Conservation (phyloP, 2,888 invertebrate species). For the Trilocha varians region DNA sequence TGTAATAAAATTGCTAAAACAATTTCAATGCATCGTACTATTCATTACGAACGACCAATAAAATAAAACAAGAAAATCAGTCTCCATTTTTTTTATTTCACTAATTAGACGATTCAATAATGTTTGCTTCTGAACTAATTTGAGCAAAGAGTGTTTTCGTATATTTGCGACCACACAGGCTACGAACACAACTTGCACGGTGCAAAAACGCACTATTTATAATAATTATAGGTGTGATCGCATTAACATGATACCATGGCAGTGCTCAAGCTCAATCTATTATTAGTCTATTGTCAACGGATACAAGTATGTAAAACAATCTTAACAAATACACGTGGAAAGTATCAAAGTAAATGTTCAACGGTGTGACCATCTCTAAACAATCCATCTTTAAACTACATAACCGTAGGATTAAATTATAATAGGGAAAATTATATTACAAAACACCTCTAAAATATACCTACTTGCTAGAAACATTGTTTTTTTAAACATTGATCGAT, state of each 20-base stretch:
- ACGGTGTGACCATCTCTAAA: background rate
- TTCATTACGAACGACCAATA: background rate
- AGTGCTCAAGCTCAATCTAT: conserved; percentile 23
- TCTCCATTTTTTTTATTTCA: conserved; percentile 55
- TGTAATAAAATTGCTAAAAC: too few relatives aligned
- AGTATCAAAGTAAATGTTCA: conserved; percentile 1
- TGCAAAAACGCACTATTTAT: background rate
- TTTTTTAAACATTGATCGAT: background rate
- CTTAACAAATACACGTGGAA: background rate
- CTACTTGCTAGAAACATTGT: background rate
- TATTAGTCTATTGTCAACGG: conserved; percentile 2
- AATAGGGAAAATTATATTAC: background rate
- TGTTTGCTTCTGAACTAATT: conserved; percentile 27
- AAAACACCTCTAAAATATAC: background rate
- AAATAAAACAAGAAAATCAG: conserved; percentile 34
- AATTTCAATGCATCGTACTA: too few relatives aligned
- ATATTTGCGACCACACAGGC: conserved; percentile 1
- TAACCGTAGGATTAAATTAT: background rate
- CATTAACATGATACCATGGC: conserved; percentile 16
- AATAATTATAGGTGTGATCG: background rate
- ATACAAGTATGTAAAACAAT: background rate
- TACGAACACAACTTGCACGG: background rate
- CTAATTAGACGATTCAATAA: conserved; percentile 26
- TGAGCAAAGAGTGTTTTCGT: conserved; percentile 37
- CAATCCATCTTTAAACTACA: background rate